Conservation (phyloP, 2,888 invertebrate genomes). For the Ypsolopha sequella region DNA sequence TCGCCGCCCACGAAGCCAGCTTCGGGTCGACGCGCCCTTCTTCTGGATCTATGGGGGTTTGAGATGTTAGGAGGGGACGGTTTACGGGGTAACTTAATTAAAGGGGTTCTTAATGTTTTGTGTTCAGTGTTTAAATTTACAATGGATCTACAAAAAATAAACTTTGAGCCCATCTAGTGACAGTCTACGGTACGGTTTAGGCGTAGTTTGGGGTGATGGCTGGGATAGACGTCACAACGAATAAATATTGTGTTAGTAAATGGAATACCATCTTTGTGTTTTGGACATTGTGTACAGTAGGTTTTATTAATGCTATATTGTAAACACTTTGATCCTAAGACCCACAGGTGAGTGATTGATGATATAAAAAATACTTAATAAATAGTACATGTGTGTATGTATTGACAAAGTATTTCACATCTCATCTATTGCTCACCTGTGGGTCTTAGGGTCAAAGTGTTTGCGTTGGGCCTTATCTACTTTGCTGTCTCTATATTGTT, state of each 20-base stretch:
- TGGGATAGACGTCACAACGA: constrained; percentile 16
- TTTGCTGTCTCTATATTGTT: too few species aligned
- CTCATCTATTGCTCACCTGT: too few species aligned
- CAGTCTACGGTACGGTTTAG: constrained; percentile 37
- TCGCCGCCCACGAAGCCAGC: constrained; percentile 53
- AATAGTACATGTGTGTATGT: too few species aligned
- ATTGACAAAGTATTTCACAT: too few species aligned
- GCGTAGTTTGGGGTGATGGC: constrained; percentile 22
- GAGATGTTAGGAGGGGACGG: constrained; percentile 22
- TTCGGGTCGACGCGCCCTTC: constrained; percentile 34
- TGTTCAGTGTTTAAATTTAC: constrained; percentile 6
- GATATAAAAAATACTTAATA: too few species aligned
- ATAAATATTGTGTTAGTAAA: constrained; percentile 4
- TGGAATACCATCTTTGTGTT: too few species aligned
- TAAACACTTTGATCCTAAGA: too few species aligned
- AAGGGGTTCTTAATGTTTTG: not conserved
- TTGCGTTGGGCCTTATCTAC: too few species aligned
- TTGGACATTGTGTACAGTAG: too few species aligned
- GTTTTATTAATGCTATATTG: too few species aligned
- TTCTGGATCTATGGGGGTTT: constrained; percentile 42
- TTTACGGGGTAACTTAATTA: not conserved
- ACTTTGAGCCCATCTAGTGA: constrained; percentile 43
- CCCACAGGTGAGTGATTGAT: too few species aligned
- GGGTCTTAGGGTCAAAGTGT: too few species aligned
- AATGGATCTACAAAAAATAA: constrained; percentile 16